Base-by-base conservation (phyloP, 2,113 vertebrate species). In the Corydoras sp. region DNA sequence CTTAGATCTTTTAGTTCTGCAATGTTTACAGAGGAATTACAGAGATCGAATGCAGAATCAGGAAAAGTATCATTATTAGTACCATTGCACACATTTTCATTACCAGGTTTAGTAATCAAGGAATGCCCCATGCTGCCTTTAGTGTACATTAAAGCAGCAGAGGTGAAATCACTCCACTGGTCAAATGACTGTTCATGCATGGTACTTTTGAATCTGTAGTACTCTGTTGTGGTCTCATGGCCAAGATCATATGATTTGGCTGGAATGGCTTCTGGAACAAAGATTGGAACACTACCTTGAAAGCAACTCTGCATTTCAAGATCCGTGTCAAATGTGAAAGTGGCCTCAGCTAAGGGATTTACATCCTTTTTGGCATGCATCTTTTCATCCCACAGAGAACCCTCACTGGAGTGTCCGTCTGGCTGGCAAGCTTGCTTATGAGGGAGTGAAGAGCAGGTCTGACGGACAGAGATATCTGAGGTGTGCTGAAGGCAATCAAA, bases 311-410 rank as follows among this genome's bases (percentile, higher is more conserved):
- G 68, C 50, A 50, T 62, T 9, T 85, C 70, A 29, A 78, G 76
- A 63, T 81, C 81, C 66, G 59, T 1, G 14, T 86, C 83, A 58
- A 83, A 55, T 11, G 72, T 80, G 51, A 75, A 68, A 63, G 50
- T 82, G 0, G 74, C 68, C 62, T 77, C 59, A 2, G 49, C 18
- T 0, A 30, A 43, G 10, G 68, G 32, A 30, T 82, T 76, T 24
- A 48, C 58, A 43, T 31, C 62, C 11, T 62, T 35, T 56, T 30
- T n/a, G 7, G 30, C 3, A 29, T 58, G 14, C 15, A 62, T 0
- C 6, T 50, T 53, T 65, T 79, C 61, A 3, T 68, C 48, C 73
- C 79, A 72, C 63, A 78, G 62, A 30, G 77, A 72, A n/a, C 10
- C 60, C 11, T 65, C 62, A 14, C 65, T 53, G 15, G 3, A 7